Percentiles rank a stretch among this genome's conserved stretches.
phyloP scores from a whole-genome alignment of 2,888 invertebrate genomes.

The Apamea crenata region DNA sequence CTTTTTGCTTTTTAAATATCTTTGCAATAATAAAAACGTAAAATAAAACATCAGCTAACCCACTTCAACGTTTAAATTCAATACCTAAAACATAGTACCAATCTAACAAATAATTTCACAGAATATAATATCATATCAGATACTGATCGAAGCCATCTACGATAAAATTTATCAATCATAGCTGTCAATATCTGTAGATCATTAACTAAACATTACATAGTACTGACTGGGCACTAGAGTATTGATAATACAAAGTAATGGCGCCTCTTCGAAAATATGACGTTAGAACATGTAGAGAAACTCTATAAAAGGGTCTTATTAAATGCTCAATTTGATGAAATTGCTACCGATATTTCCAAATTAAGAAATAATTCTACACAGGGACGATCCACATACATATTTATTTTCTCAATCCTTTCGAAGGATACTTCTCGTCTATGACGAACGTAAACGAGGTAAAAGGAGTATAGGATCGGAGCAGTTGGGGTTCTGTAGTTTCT shows the following conservation, averaged over 20 bases:
- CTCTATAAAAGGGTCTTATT: background rate
- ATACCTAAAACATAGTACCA: background rate
- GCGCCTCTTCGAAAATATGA: constrained; percentile 1
- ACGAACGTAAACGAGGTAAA: no score
- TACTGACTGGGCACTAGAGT: constrained; percentile 32
- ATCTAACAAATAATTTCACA: constrained; percentile 18
- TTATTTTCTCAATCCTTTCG: no score
- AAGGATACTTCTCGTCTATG: no score
- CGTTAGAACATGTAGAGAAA: background rate
- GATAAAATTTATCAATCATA: constrained; percentile 61
- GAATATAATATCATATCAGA: constrained; percentile 33
- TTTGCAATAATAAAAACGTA: background rate
- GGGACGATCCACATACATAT: no score
- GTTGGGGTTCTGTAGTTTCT: no score
- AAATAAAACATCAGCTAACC: background rate
- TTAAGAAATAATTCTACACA: no score
- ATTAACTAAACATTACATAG: constrained; percentile 60
- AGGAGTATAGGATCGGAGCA: no score
- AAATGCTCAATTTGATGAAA: background rate
- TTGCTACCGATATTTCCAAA: no score
- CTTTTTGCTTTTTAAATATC: background rate
- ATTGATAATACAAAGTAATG: constrained; percentile 29
- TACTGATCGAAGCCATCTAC: constrained; percentile 42
- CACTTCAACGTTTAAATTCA: background rate
- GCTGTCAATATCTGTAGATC: constrained; percentile 56